Evolutionary conservation across 2,797 vertebrate species (phyloP).

Genomic region (Gallinago solitaria): DNA sequence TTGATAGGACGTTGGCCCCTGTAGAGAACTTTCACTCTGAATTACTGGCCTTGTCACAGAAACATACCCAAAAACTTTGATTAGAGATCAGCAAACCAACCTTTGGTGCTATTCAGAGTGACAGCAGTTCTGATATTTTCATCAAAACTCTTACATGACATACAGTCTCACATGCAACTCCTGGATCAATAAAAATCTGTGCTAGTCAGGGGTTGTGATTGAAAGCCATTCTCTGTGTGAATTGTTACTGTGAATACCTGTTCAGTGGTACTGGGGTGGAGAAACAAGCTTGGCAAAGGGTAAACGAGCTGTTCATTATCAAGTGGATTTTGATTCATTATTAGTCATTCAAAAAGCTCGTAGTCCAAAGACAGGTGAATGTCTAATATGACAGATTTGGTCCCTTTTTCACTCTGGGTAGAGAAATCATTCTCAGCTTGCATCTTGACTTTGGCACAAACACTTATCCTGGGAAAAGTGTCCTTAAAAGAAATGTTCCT

Average conservation of each 20-base stretch:
- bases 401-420: background rate
- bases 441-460: background rate
- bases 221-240: conserved; percentile 11
- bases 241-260: background rate
- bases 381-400: background rate
- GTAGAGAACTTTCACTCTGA: conserved; percentile 33
- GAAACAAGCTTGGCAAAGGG: background rate
- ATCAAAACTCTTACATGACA: conserved; percentile 26
- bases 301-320: background rate
- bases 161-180: background rate
- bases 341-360: conserved; percentile 4
- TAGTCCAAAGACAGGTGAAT: background rate
- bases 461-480: background rate
- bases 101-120: conserved; percentile 21
- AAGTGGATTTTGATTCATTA: conserved; percentile 19
- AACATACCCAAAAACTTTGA: conserved; percentile 25
- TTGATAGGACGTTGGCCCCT: background rate
- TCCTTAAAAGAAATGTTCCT: background rate
- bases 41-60: conserved; percentile 18
- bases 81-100: conserved; percentile 20
- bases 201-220: background rate
- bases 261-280: background rate
- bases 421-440: background rate
- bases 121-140: conserved; percentile 60
- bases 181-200: conserved; percentile 25